These are phyloP conservation scores for Aurelia aurita DNA, from an alignment of 30 jellyfish, hydroid and myxozoan genomes.

Conservation along the genomic window DNA sequence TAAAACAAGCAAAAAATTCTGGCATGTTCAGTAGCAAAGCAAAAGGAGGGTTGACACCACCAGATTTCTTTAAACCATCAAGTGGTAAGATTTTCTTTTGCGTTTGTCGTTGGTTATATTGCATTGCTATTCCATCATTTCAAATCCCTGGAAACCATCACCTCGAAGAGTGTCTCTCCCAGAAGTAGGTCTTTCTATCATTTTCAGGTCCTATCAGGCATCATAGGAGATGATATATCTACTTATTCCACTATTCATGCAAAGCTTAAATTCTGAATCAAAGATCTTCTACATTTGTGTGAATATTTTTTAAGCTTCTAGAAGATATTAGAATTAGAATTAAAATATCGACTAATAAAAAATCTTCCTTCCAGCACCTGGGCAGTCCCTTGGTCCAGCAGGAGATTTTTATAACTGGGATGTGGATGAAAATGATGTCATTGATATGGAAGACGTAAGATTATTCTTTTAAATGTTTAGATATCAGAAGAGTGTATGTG, in stretches of 20 bases:
- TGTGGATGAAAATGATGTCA: conserved; percentile 74
- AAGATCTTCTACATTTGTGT: too few relatives aligned
- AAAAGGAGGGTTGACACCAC: conserved; percentile 93
- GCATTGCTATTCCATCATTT: not conserved
- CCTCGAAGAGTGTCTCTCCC: too few relatives aligned
- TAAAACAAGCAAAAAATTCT: conserved; percentile 71
- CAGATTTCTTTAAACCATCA: conserved; percentile 86
- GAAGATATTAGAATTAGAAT: too few relatives aligned
- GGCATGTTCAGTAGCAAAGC: conserved; percentile 91
- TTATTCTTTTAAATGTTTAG: too few relatives aligned
- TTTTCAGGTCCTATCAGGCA: too few relatives aligned
- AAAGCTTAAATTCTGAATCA: too few relatives aligned
- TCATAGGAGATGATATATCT: too few relatives aligned
- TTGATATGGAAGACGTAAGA: conserved; percentile 87
- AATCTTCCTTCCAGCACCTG: conserved; percentile 46
- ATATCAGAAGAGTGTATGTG: too few relatives aligned
- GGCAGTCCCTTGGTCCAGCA: conserved; percentile 93
- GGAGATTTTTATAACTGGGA: conserved; percentile 91
- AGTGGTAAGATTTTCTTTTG: conserved; percentile 43
- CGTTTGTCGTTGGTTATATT: not conserved
- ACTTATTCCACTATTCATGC: too few relatives aligned
- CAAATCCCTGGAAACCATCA: not conserved
- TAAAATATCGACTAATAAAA: too few relatives aligned
- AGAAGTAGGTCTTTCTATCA: too few relatives aligned
- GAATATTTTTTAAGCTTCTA: too few relatives aligned